phyloP scores from a whole-genome alignment of 2,888 invertebrate species.

The Clanis bilineata region DNA sequence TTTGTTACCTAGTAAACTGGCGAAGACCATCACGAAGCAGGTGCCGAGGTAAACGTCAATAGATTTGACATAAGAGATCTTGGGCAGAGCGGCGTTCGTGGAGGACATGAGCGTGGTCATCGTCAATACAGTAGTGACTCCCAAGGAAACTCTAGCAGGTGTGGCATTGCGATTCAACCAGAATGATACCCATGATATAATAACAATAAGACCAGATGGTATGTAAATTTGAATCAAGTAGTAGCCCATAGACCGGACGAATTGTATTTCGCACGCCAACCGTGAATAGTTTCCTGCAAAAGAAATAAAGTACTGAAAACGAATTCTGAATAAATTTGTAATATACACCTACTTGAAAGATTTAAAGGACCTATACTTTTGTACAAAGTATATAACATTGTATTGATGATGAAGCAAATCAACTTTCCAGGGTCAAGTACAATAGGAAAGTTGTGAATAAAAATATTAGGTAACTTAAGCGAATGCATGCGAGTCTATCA shows the following conservation, averaged over 20 bases:
- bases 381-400: not conserved
- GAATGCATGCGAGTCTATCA: constrained; percentile 41
- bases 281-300: constrained; percentile 96
- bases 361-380: not conserved
- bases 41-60: constrained; percentile 98
- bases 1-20: constrained; percentile 92
- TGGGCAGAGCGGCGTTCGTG: constrained; percentile 97
- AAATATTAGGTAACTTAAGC: constrained; percentile 26
- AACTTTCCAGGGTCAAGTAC: constrained; percentile 24
- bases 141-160: constrained; percentile 95
- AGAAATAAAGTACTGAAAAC: constrained; percentile 25
- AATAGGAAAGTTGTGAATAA: constrained; percentile 25
- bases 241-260: constrained; percentile 98
- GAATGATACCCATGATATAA: constrained; percentile 98
- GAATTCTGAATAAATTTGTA: not conserved
- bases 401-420: constrained; percentile 3
- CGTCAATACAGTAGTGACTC: constrained; percentile 97
- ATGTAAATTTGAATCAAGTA: constrained; percentile 99
- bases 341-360: not conserved
- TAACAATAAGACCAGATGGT: constrained; percentile 97
- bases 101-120: constrained; percentile 99
- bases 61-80: constrained; percentile 98
- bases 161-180: constrained; percentile 98
- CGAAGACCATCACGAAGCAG: constrained; percentile 99
- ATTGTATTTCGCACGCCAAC: constrained; percentile 97